These are phyloP conservation scores for Holacanthella duospinosa DNA, from an alignment of 2,888 invertebrate genomes.

Conservation along the genomic window DNA sequence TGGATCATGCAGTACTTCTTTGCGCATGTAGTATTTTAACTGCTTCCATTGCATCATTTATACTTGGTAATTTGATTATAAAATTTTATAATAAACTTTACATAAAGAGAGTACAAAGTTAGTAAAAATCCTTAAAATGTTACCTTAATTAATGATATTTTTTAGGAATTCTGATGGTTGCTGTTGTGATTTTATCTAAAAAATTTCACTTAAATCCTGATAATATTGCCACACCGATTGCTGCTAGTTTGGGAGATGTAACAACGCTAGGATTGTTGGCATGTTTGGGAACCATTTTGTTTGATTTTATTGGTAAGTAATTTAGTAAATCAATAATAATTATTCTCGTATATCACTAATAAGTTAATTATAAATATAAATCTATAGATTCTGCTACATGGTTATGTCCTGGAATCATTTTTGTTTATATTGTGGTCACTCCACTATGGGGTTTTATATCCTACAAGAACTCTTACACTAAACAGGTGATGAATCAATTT, in stretches of 20 bases:
- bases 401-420: slow-evolving; percentile 59
- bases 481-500: slow-evolving; percentile 67
- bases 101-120: too few species aligned
- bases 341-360: not conserved
- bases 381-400: slow-evolving; percentile 48
- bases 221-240: slow-evolving; percentile 86
- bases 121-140: slow-evolving; percentile 83
- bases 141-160: slow-evolving; percentile 64
- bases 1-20: slow-evolving; percentile 58
- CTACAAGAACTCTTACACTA: slow-evolving; percentile 65
- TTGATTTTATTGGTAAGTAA: slow-evolving; percentile 58
- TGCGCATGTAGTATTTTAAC: slow-evolving; percentile 65
- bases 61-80: slow-evolving; percentile 46
- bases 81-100: too few species aligned
- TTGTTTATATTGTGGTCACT: slow-evolving; percentile 56
- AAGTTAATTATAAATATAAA: too few species aligned
- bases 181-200: slow-evolving; percentile 66
- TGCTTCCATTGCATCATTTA: slow-evolving; percentile 62
- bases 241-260: slow-evolving; percentile 80
- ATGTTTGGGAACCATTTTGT: slow-evolving; percentile 64
- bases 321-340: too few species aligned
- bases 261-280: slow-evolving; percentile 74
- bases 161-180: too few species aligned
- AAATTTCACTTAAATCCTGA: slow-evolving; percentile 60
- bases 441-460: slow-evolving; percentile 75